These are phyloP conservation scores for Xylocopa sonorina DNA, from an alignment of 1,140 invertebrate genomes.

Conservation along the genomic window DNA sequence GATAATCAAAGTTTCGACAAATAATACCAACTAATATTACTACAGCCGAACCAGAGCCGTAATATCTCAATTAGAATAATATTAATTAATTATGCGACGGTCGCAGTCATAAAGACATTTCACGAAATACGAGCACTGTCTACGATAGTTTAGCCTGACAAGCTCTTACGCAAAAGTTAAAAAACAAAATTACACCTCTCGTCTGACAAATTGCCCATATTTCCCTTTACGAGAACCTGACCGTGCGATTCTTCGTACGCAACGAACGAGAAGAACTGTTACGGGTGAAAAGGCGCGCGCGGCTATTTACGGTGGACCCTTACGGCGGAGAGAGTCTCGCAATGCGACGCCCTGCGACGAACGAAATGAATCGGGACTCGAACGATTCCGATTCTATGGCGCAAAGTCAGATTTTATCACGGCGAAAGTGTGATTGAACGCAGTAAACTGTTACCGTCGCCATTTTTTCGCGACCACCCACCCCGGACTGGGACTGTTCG, in stretches of 20 bases:
- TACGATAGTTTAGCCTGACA: too few relatives aligned
- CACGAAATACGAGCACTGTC: too few relatives aligned
- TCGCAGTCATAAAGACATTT: too few relatives aligned
- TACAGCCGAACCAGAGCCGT: too few relatives aligned
- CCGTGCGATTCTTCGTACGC: not conserved
- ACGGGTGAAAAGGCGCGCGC: not conserved
- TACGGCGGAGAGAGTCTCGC: not conserved
- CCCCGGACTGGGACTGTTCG: not conserved
- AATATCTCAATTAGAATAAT: too few relatives aligned
- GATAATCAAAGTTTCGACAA: too few relatives aligned
- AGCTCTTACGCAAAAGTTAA: conserved; percentile 20
- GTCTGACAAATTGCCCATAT: conserved; percentile 21
- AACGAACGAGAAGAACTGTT: not conserved
- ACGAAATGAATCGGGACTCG: conserved; percentile 14
- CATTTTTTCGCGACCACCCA: not conserved
- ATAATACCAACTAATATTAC: too few relatives aligned
- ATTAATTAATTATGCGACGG: too few relatives aligned
- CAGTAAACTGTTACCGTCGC: conserved; percentile 11
- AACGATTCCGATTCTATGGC: conserved; percentile 1
- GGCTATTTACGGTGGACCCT: not conserved
- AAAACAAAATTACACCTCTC: conserved; percentile 19
- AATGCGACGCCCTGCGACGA: not conserved
- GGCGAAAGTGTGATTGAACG: conserved; percentile 25
- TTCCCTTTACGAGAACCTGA: not conserved
- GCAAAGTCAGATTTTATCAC: conserved; percentile 29